Base-by-base conservation (phyloP, 2,113 vertebrate species). In the Phalacrocorax pelagicus region DNA sequence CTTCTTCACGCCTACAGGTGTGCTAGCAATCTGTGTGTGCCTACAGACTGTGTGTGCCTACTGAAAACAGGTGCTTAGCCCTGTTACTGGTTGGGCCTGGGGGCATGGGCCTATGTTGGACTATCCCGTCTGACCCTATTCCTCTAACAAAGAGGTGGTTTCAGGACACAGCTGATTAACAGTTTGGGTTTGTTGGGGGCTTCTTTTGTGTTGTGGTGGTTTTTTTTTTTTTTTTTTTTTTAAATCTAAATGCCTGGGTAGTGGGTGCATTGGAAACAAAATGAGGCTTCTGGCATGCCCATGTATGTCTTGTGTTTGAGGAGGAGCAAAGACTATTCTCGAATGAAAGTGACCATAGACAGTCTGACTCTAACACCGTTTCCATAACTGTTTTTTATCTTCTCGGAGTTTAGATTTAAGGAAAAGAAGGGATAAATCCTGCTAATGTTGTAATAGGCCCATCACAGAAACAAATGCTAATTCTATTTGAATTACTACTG, bases 11-110 rank as follows among this genome's bases (percentile, higher is more conserved):
- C 0, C 0, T 15, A 5, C 7, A 52, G 23, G 6, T 32, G 15
- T 30, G 23, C 58, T 32, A 29, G 4, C 11, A 22, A 23, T 52
- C 52, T 26, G 4, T 20, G 55, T 7, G 7, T 30, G 3, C 13
- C 12, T 1, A 0, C 8, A 5, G 8, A 2, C 30, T 58, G 0
- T 23, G 46, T 24, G 18, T 44, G 47, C 32, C 21, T 30, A 1
- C 36, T 10, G 27, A 27, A 23, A 66, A 38, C 4, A 29, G 7
- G 12, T 27, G 16, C 30, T 63, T 40, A 24, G 23, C 10, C 55
- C 54, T 3, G 1, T 21, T 72, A 0, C 23, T 30, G 10, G 6
- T 23, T 75, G 34, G 30, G 62, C 38, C 0, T 54, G 30, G 17
- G 17, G 5, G 1, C 20, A 13, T 3, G 8, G 22, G 18, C 26